Percentiles rank a stretch among this genome's conserved stretches.
Evolutionary conservation across 2,888 invertebrate species (phyloP).

Genomic region (Dinocampus coccinellae): DNA sequence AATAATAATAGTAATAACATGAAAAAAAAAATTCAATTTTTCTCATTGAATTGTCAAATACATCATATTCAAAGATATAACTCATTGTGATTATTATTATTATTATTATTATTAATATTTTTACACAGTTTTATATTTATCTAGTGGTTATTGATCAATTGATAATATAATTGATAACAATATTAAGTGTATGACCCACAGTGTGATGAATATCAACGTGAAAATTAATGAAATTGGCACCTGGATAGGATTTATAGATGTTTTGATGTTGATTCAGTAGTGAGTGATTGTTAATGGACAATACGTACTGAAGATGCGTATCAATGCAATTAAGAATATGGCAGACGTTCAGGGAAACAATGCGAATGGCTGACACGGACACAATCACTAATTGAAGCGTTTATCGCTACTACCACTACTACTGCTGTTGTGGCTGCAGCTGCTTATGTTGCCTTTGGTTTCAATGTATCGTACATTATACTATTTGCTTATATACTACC

Average conservation of each 20-base stretch:
- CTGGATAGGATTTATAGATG: conserved; percentile 32
- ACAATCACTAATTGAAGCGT: conserved; percentile 53
- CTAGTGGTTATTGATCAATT: conserved; percentile 14
- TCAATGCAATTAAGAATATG: conserved; percentile 36
- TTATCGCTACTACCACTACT: conserved; percentile 45
- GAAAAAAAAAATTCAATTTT: too few relatives aligned
- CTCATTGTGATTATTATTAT: too few relatives aligned
- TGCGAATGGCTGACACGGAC: conserved; percentile 52
- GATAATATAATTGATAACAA: conserved; percentile 14
- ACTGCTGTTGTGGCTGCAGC: conserved; percentile 39
- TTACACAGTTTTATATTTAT: not conserved
- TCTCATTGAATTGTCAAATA: too few relatives aligned
- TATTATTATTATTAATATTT: too few relatives aligned
- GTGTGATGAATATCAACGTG: too few relatives aligned
- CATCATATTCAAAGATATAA: too few relatives aligned
- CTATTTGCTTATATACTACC: conserved; percentile 42
- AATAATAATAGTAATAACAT: too few relatives aligned
- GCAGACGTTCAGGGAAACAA: conserved; percentile 35
- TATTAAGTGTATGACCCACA: conserved; percentile 23
- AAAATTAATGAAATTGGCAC: conserved; percentile 32
- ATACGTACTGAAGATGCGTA: conserved; percentile 44
- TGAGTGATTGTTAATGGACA: conserved; percentile 42
- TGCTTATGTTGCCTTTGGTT: conserved; percentile 24
- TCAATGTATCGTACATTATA: conserved; percentile 41
- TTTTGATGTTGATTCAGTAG: conserved; percentile 11